Evolutionary conservation across 2,888 invertebrate species (phyloP), one percentile per base, ranked within the genome.

Genomic region (Crossocerus cetratus): DNA sequence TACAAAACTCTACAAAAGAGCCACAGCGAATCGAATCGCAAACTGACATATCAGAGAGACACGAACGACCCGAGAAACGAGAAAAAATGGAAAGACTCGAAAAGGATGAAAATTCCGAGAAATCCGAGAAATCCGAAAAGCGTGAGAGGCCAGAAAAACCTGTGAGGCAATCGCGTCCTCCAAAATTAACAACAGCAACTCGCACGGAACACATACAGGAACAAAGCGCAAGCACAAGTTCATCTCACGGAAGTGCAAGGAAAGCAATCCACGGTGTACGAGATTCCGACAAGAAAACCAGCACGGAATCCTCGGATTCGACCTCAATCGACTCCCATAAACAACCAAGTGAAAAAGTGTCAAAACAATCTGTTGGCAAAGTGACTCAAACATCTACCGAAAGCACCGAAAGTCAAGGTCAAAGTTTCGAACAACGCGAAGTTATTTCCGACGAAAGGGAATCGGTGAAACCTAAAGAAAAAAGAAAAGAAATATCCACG

Each of bases 201-300:
- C 78, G 75, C 4, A 76, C 32, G 44, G 72, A 69, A 11, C 53
- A 73, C 5, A 49, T 64, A 2, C 45, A 77, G 3, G 84, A 82
- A 42, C 63, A 61, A 0, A 78, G 65, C 3, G 74, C 60, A 3
- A 83, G 76, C 45, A 69, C 80, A 16, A 72, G 59, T 57, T 62
- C 74, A 4, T 74, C 77, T 62, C 65, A 60, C 32, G 20, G 20
- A 0, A 70, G 74, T 3, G 60, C 49, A 3, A 77, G 69, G 54
- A 72, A 68, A 45, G 69, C 45, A 2, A 8, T 58, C 5, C 32
- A 69, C 22, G 2, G 14, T 21, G 8, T 55, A 21, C 57, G 56
- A 1, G 60, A 68, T 16, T 45, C 55, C 3, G 70, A 66, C 5
- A 78, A 80, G 44, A 80, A 66, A 21, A 70, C 43, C 5, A 74